Base-by-base conservation (phyloP, 2,113 vertebrate species). In the Fulica atra region DNA sequence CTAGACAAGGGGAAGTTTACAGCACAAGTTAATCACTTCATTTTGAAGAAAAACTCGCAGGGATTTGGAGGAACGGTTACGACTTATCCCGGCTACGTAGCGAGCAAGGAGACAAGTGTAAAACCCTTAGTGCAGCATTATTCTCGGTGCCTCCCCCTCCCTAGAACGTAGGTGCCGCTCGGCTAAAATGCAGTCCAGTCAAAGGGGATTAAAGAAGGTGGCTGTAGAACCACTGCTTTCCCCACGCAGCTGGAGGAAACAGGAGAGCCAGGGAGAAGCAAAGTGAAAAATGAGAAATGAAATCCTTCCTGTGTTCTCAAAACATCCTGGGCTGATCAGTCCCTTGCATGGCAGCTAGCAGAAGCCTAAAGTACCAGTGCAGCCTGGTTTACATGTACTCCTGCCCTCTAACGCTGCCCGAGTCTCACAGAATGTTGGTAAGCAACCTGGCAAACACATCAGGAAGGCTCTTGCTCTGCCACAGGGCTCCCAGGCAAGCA, bases 21-120 rank as follows among this genome's bases (percentile, higher is more conserved):
- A 50, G 81, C 54, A 78, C 70, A 94, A 96, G 88, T 95, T 95
- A 97, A 97, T 97, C 96, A 95, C 82, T 94, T 97, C 84, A 95
- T 92, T 97, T 86, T 76, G 66, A 96, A 96, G 92, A 87, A 96
- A 95, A 92, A 90, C 81, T 93, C 88, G 23, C 66, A 81, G 77
- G 91, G 96, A 92, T 92, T 85, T 92, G 81, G 87, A 83, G 74
- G 92, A 94, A 97, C 10, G n/a, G 70, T 74, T 93, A 82, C 7
- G 92, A 96, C 78, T 96, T 96, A 93, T 96, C 88, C 91, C 71
- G 64, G 50, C 91, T 81, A 56, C 0, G 54, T 77, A 92, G 86
- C 83, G 44, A 96, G 91, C 71, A 42, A 70, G 87, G 59, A 95
- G 90, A 89, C 77, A 94, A 94, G 64, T 29, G 2, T 85, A 94